Percentiles rank a stretch among this genome's conserved stretches.
These are phyloP conservation scores for Sycobia sp. DNA, from an alignment of 1,140 invertebrate species.

Conservation along the genomic window DNA sequence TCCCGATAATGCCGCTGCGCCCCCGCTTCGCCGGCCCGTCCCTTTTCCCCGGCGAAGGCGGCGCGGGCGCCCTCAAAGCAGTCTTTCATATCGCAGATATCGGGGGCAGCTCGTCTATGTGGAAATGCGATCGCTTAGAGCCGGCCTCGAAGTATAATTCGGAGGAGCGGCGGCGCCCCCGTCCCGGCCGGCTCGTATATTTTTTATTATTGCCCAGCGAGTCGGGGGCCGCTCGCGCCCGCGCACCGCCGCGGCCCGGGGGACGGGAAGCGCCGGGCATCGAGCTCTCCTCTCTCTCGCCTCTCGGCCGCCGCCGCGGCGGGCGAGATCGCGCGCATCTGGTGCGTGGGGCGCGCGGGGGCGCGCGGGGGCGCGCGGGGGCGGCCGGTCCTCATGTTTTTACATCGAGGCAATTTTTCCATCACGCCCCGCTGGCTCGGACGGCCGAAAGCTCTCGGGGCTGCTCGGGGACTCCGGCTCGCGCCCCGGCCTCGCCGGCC, in stretches of 20 bases:
- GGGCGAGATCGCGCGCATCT: conserved; percentile 38
- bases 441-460: no score
- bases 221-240: conserved; percentile 10
- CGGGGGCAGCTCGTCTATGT: conserved; percentile 59
- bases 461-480: no score
- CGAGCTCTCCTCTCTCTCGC: conserved; percentile 27
- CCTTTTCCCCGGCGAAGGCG: neutral
- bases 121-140: conserved; percentile 61
- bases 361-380: conserved; percentile 32
- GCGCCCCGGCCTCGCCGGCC: conserved; percentile 33
- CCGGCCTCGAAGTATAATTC: conserved; percentile 57
- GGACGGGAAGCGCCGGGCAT: conserved; percentile 10
- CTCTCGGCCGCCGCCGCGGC: no score
- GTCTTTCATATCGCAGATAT: conserved; percentile 55
- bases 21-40: conserved; percentile 7
- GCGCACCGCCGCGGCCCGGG: neutral
- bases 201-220: conserved; percentile 57
- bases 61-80: conserved; percentile 34
- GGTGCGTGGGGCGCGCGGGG: conserved; percentile 47
- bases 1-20: conserved; percentile 40
- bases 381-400: conserved; percentile 59
- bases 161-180: conserved; percentile 30
- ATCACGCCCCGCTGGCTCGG: conserved; percentile 59
- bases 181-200: conserved; percentile 50
- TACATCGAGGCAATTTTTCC: conserved; percentile 63